These are phyloP conservation scores for Cheilinus undulatus DNA, from an alignment of 2,113 vertebrate species.

Conservation along the genomic window DNA sequence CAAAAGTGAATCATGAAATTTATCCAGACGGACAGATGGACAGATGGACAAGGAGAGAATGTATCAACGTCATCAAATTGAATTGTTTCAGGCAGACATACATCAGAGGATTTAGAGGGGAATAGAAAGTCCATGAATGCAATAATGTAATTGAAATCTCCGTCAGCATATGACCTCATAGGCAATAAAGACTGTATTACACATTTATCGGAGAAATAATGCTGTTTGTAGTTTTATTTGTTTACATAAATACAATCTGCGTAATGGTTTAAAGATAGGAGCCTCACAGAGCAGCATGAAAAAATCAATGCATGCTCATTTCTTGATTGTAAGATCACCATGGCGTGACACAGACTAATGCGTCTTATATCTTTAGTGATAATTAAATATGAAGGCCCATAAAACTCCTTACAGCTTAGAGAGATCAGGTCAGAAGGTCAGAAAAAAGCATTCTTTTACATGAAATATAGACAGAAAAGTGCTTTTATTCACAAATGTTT, in stretches of 20 bases:
- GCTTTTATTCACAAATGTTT: neutral
- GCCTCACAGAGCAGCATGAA: constrained; percentile 31
- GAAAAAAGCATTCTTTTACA: neutral
- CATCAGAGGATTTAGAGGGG: constrained; percentile 47
- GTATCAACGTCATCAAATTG: constrained; percentile 63
- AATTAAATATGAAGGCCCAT: constrained; percentile 49
- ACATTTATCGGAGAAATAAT: constrained; percentile 57
- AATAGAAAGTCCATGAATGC: constrained; percentile 29
- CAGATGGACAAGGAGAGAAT: constrained; percentile 51
- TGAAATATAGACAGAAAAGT: neutral
- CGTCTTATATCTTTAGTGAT: constrained; percentile 17
- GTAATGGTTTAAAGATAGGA: constrained; percentile 51
- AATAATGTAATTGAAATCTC: constrained; percentile 65
- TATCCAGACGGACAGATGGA: constrained; percentile 33
- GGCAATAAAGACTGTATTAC: constrained; percentile 50
- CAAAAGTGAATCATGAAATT: constrained; percentile 62
- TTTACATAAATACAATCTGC: constrained; percentile 56
- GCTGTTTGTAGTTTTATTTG: constrained; percentile 49
- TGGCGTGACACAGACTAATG: constrained; percentile 11
- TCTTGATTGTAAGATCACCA: constrained; percentile 51
- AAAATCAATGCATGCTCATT: constrained; percentile 67
- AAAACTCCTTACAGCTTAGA: constrained; percentile 21
- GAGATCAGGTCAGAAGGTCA: neutral
- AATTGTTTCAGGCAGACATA: constrained; percentile 54
- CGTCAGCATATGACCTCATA: constrained; percentile 57